Base-by-base conservation (phyloP, 2,113 vertebrate genomes). In the Phalacrocorax pelagicus region DNA sequence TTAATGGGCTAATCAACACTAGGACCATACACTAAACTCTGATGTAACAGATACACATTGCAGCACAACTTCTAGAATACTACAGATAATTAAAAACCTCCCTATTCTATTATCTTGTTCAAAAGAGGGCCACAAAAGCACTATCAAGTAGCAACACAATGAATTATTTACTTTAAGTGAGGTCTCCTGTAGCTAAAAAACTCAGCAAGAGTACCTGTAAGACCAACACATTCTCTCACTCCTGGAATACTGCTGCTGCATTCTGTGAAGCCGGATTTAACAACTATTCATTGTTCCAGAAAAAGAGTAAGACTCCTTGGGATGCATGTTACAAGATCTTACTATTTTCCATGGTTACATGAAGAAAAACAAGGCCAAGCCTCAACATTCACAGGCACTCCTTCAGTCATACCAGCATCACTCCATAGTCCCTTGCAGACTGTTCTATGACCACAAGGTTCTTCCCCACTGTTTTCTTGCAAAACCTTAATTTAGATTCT, bases 161-260 rank as follows among this genome's bases (percentile, higher is more conserved):
- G 9, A 96, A 97, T 97, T 97, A 97, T 97, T 95, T 77, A 96
- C 62, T 75, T 9, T 7, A 23, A 90, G 29, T 12, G 36, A 92
- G 47, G 92, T 66, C 46, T 91, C 46, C 74, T 73, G 58, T 42
- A 86, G 84, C 88, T 46, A 77, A 73, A 90, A 81, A 44, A 19
- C 38, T 15, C 80, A 65, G 22, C 63, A 51, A 59, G 61, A 61
- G 42, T 13, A 30, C 24, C 75, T 71, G 17, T 15, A 38, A 72
- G 40, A 87, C 44, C 20, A 67, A 57, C 38, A 58, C 30, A 80
- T 59, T 34, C 55, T 81, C 54, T 8, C 54, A 24, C 49, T 82
- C 84, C 79, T 75, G 18, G 27, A 52, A 51, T 3, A 67, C 5
- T 19, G 22, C 77, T 81, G 38, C 49, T 46, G 80, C 4, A 3